Evolutionary conservation across 1,140 invertebrate genomes (phyloP), one percentile per base, ranked within the genome.

Genomic region (Cydia fagiglandana): DNA sequence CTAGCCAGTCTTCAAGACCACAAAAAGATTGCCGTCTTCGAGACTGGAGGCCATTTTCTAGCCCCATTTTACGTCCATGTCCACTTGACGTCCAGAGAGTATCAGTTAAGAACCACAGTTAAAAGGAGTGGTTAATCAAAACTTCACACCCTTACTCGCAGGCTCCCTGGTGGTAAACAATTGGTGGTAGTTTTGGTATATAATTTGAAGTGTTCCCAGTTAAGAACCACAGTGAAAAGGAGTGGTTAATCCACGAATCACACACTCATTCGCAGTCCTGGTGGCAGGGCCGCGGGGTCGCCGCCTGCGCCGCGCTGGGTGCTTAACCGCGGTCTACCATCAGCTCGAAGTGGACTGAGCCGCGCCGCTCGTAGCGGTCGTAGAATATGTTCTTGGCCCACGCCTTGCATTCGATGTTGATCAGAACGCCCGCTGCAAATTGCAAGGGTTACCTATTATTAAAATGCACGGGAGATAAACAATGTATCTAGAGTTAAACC

Each of bases 331-430:
- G 87, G 87, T 99, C 98, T 82, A 99, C 96, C 96, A 99, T 96
- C 86, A 99, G 94, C 94, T 99, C 98, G 94, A 99, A 99, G 94
- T 98, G 98, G 80, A 98, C 98, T 79, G 97, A 97, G 83, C 98
- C 98, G 90, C 97, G 96, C 89, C 96, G 95, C 84, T 98, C 97
- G 86, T 95, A 95, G 85, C 97, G 95, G 93, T 98, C 97, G 90
- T 98, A 97, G 70, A 94, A 86, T 83, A 99, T 99, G 94, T 99
- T 99, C 88, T 96, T 95, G 81, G 98, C 98, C 97, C 97, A 99
- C 80, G 98, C 98, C 94, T 98, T 98, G 94, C 98, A 99, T 93
- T 98, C 98, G 93, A 99, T 97, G 94, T 98, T 98, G 93, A 99
- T 98, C 79, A 99, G 94, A 30, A 98, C 96, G 68, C 97, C 97